These are phyloP conservation scores for Palythoa grandiflora DNA, from an alignment of 92 coral and sea anemone genomes.

Conservation along the genomic window DNA sequence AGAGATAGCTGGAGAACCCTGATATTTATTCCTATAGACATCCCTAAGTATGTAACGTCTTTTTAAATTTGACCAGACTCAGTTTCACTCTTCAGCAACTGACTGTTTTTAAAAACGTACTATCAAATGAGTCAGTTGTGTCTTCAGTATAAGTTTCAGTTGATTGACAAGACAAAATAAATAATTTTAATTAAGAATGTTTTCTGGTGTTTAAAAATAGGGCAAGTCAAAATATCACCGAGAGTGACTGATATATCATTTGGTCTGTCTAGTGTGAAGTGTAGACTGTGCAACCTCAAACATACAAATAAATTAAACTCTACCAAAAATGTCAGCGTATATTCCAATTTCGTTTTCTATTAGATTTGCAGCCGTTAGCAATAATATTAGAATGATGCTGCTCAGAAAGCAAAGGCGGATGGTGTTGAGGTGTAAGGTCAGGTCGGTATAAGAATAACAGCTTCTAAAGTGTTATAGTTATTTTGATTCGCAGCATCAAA, in stretches of 20 bases:
- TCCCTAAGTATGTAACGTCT: not conserved
- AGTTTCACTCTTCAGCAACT: not conserved
- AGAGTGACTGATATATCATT: not conserved
- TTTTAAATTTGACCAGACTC: not conserved
- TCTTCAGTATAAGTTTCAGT: not conserved
- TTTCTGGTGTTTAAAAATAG: not conserved
- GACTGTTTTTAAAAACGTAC: not conserved
- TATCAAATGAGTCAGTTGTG: not conserved
- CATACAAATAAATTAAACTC: too few relatives aligned
- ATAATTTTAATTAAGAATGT: not conserved
- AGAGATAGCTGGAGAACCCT: not conserved
- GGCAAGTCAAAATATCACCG: not conserved
- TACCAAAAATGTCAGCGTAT: too few relatives aligned
- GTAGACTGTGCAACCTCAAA: too few relatives aligned
- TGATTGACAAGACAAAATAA: not conserved
- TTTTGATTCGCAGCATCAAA: too few relatives aligned
- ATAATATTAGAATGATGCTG: too few relatives aligned
- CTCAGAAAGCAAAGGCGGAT: too few relatives aligned
- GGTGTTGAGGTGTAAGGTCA: too few relatives aligned
- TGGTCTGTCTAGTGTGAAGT: not conserved
- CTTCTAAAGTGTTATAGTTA: too few relatives aligned
- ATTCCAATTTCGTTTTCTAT: too few relatives aligned
- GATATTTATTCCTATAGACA: not conserved
- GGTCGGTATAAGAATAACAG: too few relatives aligned
- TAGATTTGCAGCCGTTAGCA: too few relatives aligned